Percentiles rank a stretch among this genome's conserved stretches.
These are phyloP conservation scores for Eulemur albifrons DNA, from an alignment of 2,797 vertebrate genomes.

Conservation along the genomic window DNA sequence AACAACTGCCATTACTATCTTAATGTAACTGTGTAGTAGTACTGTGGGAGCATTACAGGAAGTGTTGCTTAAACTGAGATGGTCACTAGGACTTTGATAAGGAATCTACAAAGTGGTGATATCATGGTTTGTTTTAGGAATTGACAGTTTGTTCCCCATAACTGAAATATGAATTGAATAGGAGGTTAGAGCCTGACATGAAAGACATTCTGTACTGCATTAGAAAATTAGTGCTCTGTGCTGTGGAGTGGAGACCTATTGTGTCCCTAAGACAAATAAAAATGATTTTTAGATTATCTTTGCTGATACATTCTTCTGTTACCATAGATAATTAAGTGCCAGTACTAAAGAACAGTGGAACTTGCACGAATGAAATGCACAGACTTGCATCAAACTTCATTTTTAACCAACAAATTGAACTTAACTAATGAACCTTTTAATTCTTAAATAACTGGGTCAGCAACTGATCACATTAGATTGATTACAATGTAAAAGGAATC, in stretches of 20 bases:
- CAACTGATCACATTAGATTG: neutral
- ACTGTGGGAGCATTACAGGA: neutral
- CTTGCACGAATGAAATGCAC: neutral
- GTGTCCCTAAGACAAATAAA: neutral
- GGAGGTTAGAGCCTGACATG: neutral
- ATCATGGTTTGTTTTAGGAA: constrained; percentile 4
- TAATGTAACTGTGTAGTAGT: neutral
- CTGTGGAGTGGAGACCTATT: neutral
- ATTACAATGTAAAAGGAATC: constrained; percentile 24
- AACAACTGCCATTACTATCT: constrained; percentile 4
- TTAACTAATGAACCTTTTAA: constrained; percentile 36
- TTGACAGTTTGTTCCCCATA: neutral
- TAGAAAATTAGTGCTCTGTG: neutral
- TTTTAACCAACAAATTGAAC: constrained; percentile 38
- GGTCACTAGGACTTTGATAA: constrained; percentile 22
- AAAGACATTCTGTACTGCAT: neutral
- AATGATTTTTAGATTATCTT: constrained; percentile 31
- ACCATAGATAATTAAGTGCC: constrained; percentile 1
- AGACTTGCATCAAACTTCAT: neutral
- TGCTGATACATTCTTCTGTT: constrained; percentile 11
- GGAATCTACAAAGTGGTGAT: neutral
- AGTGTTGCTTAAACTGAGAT: neutral
- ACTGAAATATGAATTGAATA: constrained; percentile 4
- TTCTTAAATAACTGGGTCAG: constrained; percentile 18
- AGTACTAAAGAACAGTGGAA: neutral